Base-by-base conservation (phyloP, 37 sponge, comb jelly and placozoan species). In the Cliona cf. orientalis region DNA sequence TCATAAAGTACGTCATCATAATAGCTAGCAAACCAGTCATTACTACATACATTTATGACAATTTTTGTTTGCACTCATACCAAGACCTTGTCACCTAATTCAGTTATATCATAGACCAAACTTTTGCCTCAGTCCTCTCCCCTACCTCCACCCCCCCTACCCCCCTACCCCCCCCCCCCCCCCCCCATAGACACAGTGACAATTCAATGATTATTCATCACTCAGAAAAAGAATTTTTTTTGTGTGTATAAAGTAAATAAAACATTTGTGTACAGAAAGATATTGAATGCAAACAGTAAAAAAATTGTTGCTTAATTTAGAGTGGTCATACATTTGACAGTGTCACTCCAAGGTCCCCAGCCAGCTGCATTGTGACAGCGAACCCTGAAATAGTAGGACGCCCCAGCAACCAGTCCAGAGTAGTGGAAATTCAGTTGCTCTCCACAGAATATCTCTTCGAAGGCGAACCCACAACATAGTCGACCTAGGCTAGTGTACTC, bases 321-420 rank as follows among this genome's bases (percentile, higher is more conserved):
- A 53, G 62, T 58, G 26, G 81, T 81, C 45, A 35, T 81, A 26
- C 93, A 88, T 44, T 88, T 88, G 39, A 88, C 42, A 11, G 87
- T 84, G 44, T 84, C 81, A 66, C 93, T 93, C 89, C 89, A 93
- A 4, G 93, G 93, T 0, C 93, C 93, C 86, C 89, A 85, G 26
- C 93, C 89, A 41, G 83, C 80, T 37, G 79, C 80, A 74, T 93
- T 88, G 55, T 84, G 78, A 65, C 93, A 85, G n/a, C 85, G 43
- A 14, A 93, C 86, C 53, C 86, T 45, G 68, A 88, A 93, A 79
- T 84, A 88, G 76, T 93, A 93, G 3, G 86, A 84, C 6, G 83
- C 93, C 12, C 80, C 84, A 21, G 83, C 23, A 19, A 89, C 37
- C 4, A 88, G 56, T 6, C 85, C 86, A 65, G 71, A 76, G 58